A percentile compares a stretch with the other conserved stretches of the same genome.
phyloP scores from a whole-genome alignment of 2,888 invertebrate species.

The Apoda limacodes region DNA sequence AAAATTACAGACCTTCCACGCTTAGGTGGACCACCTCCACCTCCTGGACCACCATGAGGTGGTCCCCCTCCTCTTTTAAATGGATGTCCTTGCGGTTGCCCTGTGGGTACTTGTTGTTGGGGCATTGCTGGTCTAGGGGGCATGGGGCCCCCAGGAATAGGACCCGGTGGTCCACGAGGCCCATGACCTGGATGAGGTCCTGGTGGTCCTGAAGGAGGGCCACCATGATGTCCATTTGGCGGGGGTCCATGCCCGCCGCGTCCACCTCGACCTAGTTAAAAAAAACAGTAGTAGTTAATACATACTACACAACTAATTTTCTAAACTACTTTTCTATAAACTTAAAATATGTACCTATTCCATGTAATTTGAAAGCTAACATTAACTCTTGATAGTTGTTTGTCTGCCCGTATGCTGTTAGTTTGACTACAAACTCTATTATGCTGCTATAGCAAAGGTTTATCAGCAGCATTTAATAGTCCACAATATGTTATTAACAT shows the following conservation, averaged over 20 bases:
- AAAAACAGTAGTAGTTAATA: background rate
- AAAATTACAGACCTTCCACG: slow-evolving; percentile 59
- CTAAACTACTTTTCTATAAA: slow-evolving; percentile 1
- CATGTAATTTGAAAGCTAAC: too few relatives aligned
- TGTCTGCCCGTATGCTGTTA: background rate
- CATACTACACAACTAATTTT: too few relatives aligned
- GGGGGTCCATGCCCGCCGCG: slow-evolving; percentile 39
- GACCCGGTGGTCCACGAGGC: slow-evolving; percentile 19
- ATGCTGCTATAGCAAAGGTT: too few relatives aligned
- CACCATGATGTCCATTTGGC: slow-evolving; percentile 20
- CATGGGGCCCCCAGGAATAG: slow-evolving; percentile 20
- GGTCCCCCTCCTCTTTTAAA: slow-evolving; percentile 51
- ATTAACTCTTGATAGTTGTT: background rate
- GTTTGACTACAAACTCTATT: background rate
- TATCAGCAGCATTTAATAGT: too few relatives aligned
- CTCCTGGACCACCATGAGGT: slow-evolving; percentile 35
- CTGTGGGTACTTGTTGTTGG: slow-evolving; percentile 26
- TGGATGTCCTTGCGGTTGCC: slow-evolving; percentile 25
- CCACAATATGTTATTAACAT: too few relatives aligned
- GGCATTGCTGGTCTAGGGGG: slow-evolving; percentile 23
- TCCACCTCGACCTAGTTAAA: slow-evolving; percentile 29
- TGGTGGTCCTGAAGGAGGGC: slow-evolving; percentile 15
- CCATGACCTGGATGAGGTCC: slow-evolving; percentile 10
- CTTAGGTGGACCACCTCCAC: slow-evolving; percentile 44
- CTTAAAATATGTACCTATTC: background rate